Evolutionary conservation across 1,140 invertebrate genomes (phyloP).

Genomic region (Metopolophium dirhodum): DNA sequence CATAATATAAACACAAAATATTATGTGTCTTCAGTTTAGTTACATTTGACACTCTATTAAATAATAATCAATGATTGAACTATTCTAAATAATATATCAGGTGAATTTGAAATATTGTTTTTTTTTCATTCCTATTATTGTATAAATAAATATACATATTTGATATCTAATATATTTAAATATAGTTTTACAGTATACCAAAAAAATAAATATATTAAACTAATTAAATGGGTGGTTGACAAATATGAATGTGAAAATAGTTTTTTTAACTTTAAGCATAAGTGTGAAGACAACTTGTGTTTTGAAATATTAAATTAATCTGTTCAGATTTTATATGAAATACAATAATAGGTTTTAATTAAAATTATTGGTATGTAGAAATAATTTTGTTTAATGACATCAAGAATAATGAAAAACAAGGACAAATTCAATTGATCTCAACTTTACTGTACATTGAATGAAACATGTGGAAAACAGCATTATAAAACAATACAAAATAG

Average conservation of each 20-base stretch:
- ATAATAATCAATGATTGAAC: background rate
- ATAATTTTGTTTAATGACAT: background rate
- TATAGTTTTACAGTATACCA: background rate
- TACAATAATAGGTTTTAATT: background rate
- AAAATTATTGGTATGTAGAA: background rate
- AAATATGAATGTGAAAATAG: background rate
- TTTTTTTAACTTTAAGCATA: background rate
- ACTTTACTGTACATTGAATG: background rate
- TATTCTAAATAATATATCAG: background rate
- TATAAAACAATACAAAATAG: background rate
- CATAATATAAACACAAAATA: background rate
- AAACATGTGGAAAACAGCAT: background rate
- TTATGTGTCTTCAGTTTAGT: background rate
- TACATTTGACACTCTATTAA: background rate
- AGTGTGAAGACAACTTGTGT: background rate
- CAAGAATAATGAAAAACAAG: background rate
- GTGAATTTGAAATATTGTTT: background rate
- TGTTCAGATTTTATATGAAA: background rate
- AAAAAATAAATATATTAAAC: background rate
- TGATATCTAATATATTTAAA: slow-evolving; percentile 4
- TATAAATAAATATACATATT: background rate
- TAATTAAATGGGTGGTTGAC: background rate
- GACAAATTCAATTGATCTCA: background rate
- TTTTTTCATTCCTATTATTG: background rate
- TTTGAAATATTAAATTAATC: background rate